Evolutionary conservation across 2,888 invertebrate species (phyloP), one percentile per base, ranked within the genome.

Genomic region (Agonopterix heracliana): DNA sequence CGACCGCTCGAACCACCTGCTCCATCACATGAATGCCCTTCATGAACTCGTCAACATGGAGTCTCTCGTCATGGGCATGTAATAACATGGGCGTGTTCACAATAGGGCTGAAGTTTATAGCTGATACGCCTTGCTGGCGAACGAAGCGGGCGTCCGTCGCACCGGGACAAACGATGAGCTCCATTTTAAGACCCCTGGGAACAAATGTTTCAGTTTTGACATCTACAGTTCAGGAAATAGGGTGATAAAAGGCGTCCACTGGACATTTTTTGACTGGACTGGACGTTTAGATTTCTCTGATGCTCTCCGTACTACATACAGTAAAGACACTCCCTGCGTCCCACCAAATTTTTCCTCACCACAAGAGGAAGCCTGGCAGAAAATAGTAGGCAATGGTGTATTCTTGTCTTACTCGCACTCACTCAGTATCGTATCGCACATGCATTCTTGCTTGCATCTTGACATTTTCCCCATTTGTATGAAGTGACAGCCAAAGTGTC

Each of bases 131-230:
- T 52, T 91, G 82, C 79, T 80, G 80, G 61, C 98, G 91, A 10
- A 97, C 75, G 68, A 91, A 97, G 42, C 97, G 91, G 53, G 95
- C 94, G 68, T 98, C 98, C 0, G 98, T 97, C 26, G 94, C 95
- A 3, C 96, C 98, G 0, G 96, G 94, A 66, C 96, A 97, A 26
- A 95, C 93, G 57, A 57, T 45, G n/a, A 63, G 55, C 1, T 55
- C 54, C 9, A 81, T 9, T 14, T 66, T 55, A 8, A 65, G 53
- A 5, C 71, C 78, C 70, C 82, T 83, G 65, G 17, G 63, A 64
- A 9, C 12, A 36, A 9, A n/a, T n/a, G n/a, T n/a, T n/a, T n/a
- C n/a, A n/a, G n/a, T n/a, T n/a, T n/a, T n/a, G n/a, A n/a, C n/a
- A 2, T 43, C 12, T 10, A 41, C 10, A 11, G 41, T 5, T 9